Evolutionary conservation across 2,113 vertebrate species (phyloP).

Genomic region (Otis tarda): DNA sequence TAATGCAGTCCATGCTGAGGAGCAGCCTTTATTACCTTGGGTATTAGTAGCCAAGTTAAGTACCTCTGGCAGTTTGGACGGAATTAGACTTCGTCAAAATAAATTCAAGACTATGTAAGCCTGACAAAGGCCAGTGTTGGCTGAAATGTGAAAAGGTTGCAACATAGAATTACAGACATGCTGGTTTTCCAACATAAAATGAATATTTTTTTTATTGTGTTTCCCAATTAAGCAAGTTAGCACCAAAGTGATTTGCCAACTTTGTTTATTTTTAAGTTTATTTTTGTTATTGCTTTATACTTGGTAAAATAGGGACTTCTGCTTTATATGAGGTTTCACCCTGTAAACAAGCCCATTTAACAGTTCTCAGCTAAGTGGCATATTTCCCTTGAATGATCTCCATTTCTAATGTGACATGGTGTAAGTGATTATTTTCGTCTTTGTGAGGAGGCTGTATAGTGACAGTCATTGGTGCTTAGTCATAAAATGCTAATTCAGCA

Average conservation of each 20-base stretch:
- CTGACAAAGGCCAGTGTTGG: neutral
- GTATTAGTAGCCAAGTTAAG: neutral
- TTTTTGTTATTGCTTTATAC: neutral
- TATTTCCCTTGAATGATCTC: neutral
- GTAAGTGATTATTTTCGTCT: neutral
- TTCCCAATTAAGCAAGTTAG: neutral
- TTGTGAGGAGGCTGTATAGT: neutral
- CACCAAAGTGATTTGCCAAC: neutral
- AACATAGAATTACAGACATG: neutral
- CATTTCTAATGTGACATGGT: neutral
- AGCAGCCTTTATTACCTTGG: neutral
- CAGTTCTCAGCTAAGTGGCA: neutral
- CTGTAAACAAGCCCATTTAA: neutral
- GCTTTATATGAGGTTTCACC: conserved; percentile 9
- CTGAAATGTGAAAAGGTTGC: neutral
- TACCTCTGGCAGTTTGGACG: neutral
- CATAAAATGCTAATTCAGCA: conserved; percentile 8
- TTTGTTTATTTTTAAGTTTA: neutral
- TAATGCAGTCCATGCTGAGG: neutral
- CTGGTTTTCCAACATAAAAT: neutral
- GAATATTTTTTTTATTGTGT: neutral
- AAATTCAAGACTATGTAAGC: neutral
- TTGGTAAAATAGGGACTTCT: neutral
- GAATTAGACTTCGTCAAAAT: neutral
- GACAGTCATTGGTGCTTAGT: neutral